A percentile compares a stretch with the other conserved stretches of the same genome.
Evolutionary conservation across 1,140 invertebrate species (phyloP).

Genomic region (Eriocheir sinensis): DNA sequence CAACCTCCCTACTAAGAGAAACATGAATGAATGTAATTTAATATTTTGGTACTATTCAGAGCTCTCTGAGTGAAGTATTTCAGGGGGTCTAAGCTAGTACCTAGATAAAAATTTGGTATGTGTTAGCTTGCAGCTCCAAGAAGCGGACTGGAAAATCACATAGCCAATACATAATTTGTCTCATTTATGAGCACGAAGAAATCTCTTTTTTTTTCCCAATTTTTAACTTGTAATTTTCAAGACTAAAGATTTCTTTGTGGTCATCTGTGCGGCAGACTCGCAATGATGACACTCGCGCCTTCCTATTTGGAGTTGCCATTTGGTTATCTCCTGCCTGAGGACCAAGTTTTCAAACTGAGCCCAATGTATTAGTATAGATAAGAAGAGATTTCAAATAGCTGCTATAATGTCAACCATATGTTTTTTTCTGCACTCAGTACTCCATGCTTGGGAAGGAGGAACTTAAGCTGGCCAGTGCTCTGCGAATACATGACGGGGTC

Average conservation of each 20-base stretch:
- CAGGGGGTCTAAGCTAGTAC: constrained; percentile 70
- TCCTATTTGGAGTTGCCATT: background rate
- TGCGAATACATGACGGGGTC: constrained; percentile 86
- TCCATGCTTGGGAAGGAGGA: constrained; percentile 81
- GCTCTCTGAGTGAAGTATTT: constrained; percentile 36
- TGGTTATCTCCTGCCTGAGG: constrained; percentile 9
- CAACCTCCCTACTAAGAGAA: too few relatives aligned
- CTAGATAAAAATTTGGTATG: constrained; percentile 45
- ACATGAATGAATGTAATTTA: too few relatives aligned
- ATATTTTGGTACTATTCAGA: constrained; percentile 76
- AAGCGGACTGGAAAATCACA: background rate
- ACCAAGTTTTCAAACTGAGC: constrained; percentile 74
- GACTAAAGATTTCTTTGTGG: background rate
- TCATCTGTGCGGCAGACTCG: background rate
- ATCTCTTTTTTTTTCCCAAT: background rate
- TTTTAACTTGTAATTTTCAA: background rate
- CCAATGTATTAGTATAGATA: background rate
- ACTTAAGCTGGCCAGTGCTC: constrained; percentile 85
- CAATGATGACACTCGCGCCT: constrained; percentile 57
- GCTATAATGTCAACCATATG: background rate
- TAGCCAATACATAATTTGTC: constrained; percentile 26
- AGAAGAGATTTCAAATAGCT: background rate
- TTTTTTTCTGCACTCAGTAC: constrained; percentile 46
- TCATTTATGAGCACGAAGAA: background rate
- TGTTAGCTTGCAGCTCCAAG: background rate